Evolutionary conservation across 1,140 invertebrate genomes (phyloP), one percentile per base, ranked within the genome.

Genomic region (Drosophila teissieri): DNA sequence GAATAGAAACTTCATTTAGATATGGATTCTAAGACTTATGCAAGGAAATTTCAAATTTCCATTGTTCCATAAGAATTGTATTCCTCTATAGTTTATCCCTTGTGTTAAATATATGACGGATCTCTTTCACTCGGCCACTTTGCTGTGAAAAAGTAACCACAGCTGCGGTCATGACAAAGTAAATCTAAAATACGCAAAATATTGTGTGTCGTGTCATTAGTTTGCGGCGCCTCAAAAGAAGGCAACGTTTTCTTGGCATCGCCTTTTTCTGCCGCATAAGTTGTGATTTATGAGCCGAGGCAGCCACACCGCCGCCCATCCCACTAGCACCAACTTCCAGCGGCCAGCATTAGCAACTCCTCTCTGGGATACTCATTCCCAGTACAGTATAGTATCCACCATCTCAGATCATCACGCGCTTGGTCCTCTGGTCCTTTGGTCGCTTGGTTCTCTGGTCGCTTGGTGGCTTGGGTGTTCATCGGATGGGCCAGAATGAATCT

Each of bases 251-350:
- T 45, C 36, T 64, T 65, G 57, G 15, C 34, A 14, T 17, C 53
- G 31, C 22, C 57, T 22, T 10, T 24, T 14, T 12, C 24, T 40
- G 55, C 22, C 54, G 70, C 70, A 74, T 53, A 62, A 78, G 61
- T 62, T 78, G 80, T 82, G 75, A 82, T 82, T 82, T 82, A 82
- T 82, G 80, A 61, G 74, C 46, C 68, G 24, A 51, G 67, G 60
- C 78, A 81, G 67, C 37, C 15, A 24, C 72, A 46, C n/a, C 40
- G n/a, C 14, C 17, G 31, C 31, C 31, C 31, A 42, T 12, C 12
- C 11, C 40, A 42, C 14, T n/a, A 19, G 42, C 53, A 39, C 51
- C 76, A 8, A 31, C 31, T 56, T 34, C 31, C 31, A 31, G 27
- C 7, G 56, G 58, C 68, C 51, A 69, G 37, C n/a, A 37, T 15